Evolutionary conservation across 2,888 invertebrate species (phyloP), one percentile per base, ranked within the genome.

Genomic region (Protonemura montana): DNA sequence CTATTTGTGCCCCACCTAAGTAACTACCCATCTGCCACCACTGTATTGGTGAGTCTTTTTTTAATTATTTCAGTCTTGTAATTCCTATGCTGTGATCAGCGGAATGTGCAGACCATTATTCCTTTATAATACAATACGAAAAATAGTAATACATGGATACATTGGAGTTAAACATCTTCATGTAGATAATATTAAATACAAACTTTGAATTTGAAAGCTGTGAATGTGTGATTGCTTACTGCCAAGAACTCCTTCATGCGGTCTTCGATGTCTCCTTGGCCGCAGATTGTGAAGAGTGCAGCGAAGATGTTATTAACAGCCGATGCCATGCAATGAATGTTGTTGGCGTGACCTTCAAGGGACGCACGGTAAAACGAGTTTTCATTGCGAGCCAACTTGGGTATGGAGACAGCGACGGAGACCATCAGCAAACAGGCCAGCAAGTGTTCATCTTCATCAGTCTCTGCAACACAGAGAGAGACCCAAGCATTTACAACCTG

Each of bases 241-340:
- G 94, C 95, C 76, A 95, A 90, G 89, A 95, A 99, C 91, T 99
- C 99, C 90, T 99, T 99, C 95, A 99, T 97, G 86, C 99, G 94
- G 90, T 98, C 98, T 90, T 98, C 98, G 88, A 99, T 98, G 90
- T 99, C 99, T 30, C 97, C 97, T 90, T 97, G 97, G 0, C 97
- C 98, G 90, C 98, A 98, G 89, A 99, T 97, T 0, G 98, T 98
- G 90, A 99, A 99, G 86, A 99, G 92, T 0, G 99, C 99, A 26
- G 98, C 98, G 90, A 99, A 99, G 88, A 99, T 97, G 89, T 97
- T 97, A 90, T 98, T 98, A 76, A 99, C 97, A 0, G 99, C 98
- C 81, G 97, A 95, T 0, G 99, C 98, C 94, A 99, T 96, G 90
- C 99, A 99, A 91, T 99, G 99, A 88, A 98, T 98, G 91, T 99